phyloP scores from a whole-genome alignment of 1,140 invertebrate species.

The Acromyrmex echinatior region DNA sequence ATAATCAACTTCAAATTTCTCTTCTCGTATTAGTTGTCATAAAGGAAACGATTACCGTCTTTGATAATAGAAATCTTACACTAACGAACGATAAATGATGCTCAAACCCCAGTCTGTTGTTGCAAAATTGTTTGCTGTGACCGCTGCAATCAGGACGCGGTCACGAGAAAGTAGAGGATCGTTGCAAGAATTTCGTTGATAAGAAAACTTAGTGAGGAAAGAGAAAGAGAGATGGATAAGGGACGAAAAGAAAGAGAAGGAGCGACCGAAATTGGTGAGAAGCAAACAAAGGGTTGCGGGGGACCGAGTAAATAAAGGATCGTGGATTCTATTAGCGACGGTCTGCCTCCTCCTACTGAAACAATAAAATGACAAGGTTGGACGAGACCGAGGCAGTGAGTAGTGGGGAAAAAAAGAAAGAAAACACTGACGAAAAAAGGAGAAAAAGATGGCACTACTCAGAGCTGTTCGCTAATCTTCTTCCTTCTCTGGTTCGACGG shows the following conservation, averaged over 20 bases:
- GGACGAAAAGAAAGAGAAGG: not conserved
- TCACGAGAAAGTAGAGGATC: conserved; percentile 45
- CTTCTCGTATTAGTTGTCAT: not conserved
- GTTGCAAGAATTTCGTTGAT: conserved; percentile 55
- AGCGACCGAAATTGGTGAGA: conserved; percentile 74
- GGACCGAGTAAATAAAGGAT: conserved; percentile 79
- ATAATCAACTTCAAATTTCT: conserved; percentile 19
- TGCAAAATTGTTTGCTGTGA: conserved; percentile 38
- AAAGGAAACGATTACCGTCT: not conserved
- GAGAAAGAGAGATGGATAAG: conserved; percentile 16
- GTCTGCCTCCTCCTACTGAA: conserved; percentile 60
- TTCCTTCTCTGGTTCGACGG: conserved; percentile 64
- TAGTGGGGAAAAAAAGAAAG: conserved; percentile 1
- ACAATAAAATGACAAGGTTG: conserved; percentile 66
- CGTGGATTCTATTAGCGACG: conserved; percentile 82
- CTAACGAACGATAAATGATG: conserved; percentile 44
- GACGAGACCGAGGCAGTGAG: conserved; percentile 23
- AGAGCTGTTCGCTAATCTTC: conserved; percentile 76
- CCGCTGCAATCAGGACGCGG: conserved; percentile 31
- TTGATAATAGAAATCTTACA: not conserved
- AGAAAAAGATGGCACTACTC: conserved; percentile 70
- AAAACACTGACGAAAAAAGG: conserved; percentile 14
- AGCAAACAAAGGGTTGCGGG: conserved; percentile 71
- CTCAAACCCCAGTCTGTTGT: not conserved
- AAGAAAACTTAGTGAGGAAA: conserved; percentile 22